Conservation (phyloP, 1,140 invertebrate genomes). For the Dreissena rostriformis region DNA sequence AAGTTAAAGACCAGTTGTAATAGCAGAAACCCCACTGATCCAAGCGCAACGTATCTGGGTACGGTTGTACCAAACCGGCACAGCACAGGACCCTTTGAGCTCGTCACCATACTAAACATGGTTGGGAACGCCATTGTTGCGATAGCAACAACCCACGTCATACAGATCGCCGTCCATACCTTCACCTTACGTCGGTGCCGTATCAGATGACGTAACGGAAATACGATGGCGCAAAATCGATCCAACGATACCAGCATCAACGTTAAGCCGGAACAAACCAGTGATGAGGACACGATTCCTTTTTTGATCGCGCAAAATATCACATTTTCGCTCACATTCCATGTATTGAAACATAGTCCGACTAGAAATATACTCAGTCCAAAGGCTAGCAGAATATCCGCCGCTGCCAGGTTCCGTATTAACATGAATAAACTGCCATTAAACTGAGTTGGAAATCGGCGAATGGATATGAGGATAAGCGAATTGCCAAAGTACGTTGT, state of each 20-base stretch:
- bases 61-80: too few species aligned
- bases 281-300: background rate
- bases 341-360: background rate
- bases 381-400: constrained; percentile 12
- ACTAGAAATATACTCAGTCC: constrained; percentile 15
- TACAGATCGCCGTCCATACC: too few species aligned
- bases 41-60: too few species aligned
- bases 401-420: constrained; percentile 11
- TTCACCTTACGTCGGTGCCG: background rate
- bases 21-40: too few species aligned
- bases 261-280: too few species aligned
- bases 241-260: too few species aligned
- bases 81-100: too few species aligned
- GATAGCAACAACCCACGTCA: too few species aligned
- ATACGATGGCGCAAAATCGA: constrained; percentile 40
- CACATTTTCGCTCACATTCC: background rate
- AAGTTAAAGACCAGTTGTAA: too few species aligned
- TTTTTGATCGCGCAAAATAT: background rate
- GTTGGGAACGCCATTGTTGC: too few species aligned
- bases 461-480: background rate
- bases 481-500: constrained; percentile 43
- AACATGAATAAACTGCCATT: constrained; percentile 12
- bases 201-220: constrained; percentile 30
- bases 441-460: constrained; percentile 6
- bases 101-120: too few species aligned